Evolutionary conservation across 2,797 vertebrate genomes (phyloP).

Genomic region (Denticeps clupeoides): DNA sequence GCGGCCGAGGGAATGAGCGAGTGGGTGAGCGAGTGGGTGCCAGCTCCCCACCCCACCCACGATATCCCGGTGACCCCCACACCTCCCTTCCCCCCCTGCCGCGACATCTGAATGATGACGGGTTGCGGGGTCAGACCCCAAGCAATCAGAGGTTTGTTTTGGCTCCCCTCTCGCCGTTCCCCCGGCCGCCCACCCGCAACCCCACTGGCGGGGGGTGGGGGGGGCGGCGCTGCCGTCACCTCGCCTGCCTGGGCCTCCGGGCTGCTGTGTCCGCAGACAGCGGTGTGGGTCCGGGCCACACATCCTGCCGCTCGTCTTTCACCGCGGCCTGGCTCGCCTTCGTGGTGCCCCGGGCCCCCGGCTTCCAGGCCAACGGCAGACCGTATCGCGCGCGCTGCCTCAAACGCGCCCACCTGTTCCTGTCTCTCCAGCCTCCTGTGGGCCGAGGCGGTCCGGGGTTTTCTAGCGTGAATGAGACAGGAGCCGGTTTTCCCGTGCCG

Average conservation of each 20-base stretch:
- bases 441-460: no score
- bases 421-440: constrained; percentile 11
- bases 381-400: no score
- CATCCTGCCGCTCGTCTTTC: no score
- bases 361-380: no score
- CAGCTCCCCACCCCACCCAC: constrained; percentile 8
- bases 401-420: no score
- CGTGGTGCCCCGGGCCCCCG: no score
- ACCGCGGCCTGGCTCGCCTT: no score
- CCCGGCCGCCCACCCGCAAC: neutral
- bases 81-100: constrained; percentile 32
- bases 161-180: constrained; percentile 34
- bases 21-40: no score
- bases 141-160: constrained; percentile 62
- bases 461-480: constrained; percentile 15
- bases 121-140: constrained; percentile 56
- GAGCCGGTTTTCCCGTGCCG: constrained; percentile 7
- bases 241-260: constrained; percentile 21
- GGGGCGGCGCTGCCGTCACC: neutral
- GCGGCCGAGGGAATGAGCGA: no score
- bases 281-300: no score
- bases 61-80: constrained; percentile 22
- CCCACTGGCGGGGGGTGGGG: neutral
- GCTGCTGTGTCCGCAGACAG: no score
- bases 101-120: constrained; percentile 49